Conservation (phyloP, 2,113 vertebrate genomes). For the Henicopernis longicauda region DNA sequence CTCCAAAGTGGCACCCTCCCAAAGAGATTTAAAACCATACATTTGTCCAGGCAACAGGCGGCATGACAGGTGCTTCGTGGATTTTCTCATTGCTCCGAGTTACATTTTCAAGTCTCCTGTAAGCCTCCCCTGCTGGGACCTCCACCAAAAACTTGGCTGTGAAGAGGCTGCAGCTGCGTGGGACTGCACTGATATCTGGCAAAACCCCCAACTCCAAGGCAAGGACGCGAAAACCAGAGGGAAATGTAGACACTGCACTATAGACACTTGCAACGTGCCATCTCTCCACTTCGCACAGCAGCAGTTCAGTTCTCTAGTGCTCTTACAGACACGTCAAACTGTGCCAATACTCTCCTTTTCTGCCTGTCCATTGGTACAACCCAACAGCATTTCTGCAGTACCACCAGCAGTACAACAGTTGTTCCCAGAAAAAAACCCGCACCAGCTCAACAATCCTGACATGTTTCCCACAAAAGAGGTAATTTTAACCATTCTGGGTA, state of each 20-base stretch:
- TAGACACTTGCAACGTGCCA: background rate
- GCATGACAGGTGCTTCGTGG: background rate
- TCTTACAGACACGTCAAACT: background rate
- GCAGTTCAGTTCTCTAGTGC: background rate
- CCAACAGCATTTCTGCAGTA: background rate
- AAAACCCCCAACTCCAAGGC: background rate
- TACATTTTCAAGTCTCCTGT: background rate
- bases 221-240: background rate
- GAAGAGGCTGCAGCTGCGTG: background rate
- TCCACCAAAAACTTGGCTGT: background rate
- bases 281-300: background rate
- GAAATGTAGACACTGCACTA: background rate
- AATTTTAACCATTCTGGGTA: background rate
- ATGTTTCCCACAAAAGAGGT: background rate
- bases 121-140: background rate
- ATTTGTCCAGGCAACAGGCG: background rate
- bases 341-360: background rate
- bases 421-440: background rate
- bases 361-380: background rate
- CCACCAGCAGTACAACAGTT: background rate
- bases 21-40: background rate
- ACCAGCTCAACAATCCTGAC: background rate
- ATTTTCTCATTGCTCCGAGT: background rate
- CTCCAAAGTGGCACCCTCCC: background rate
- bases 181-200: background rate